phyloP scores from a whole-genome alignment of 2,113 vertebrate genomes.

The Dunckerocampus dactyliophorus region DNA sequence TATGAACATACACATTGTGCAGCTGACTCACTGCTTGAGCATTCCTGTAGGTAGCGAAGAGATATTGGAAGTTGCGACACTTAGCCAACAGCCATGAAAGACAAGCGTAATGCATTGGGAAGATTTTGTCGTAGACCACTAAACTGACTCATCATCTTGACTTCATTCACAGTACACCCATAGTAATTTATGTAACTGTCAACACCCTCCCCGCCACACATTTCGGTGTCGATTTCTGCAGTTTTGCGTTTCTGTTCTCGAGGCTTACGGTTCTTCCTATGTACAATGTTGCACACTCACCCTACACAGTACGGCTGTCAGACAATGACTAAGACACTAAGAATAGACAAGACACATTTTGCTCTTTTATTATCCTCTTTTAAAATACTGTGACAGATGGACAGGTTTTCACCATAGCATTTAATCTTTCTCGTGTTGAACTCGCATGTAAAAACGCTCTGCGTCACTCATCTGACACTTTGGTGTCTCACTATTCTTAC shows the following conservation, averaged over 20 bases:
- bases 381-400: neutral
- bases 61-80: neutral
- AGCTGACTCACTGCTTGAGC: neutral
- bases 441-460: neutral
- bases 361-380: neutral
- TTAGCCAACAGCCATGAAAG: constrained; percentile 2
- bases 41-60: neutral
- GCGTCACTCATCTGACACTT: neutral
- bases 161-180: neutral
- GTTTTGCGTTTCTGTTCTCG: neutral
- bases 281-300: neutral
- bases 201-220: neutral
- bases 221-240: neutral
- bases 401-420: neutral
- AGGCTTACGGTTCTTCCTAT: neutral
- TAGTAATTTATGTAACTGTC: neutral
- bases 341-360: neutral
- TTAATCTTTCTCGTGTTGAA: neutral
- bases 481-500: neutral
- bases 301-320: neutral
- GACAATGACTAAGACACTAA: constrained; percentile 3
- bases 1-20: neutral
- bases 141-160: neutral
- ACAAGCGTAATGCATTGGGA: neutral
- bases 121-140: constrained; percentile 1